Percentiles rank a stretch among this genome's conserved stretches.
These are phyloP conservation scores for Fulmarus glacialis DNA, from an alignment of 2,113 vertebrate species.

Conservation along the genomic window DNA sequence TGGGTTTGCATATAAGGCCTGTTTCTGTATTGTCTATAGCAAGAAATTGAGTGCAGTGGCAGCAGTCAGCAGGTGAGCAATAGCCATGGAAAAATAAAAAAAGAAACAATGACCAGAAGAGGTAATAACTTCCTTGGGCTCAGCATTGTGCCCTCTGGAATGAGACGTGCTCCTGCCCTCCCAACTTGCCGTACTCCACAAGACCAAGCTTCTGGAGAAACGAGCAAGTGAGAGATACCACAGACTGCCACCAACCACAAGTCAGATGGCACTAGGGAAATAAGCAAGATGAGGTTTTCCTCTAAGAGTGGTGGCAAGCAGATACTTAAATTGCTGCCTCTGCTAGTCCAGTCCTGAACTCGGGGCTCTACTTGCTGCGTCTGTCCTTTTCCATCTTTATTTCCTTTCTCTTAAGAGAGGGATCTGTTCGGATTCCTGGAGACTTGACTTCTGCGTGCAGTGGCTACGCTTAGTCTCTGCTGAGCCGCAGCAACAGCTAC, in stretches of 20 bases:
- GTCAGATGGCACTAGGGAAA: neutral
- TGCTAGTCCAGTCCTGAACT: neutral
- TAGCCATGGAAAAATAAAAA: neutral
- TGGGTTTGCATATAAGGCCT: neutral
- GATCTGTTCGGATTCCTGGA: neutral
- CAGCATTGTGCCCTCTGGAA: neutral
- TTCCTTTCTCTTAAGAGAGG: neutral
- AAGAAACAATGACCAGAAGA: neutral
- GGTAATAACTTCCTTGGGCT: neutral
- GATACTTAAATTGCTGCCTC: neutral
- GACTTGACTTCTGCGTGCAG: neutral
- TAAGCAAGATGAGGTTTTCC: neutral
- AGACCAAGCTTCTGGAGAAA: neutral
- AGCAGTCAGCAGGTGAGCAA: neutral
- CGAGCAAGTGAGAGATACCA: neutral
- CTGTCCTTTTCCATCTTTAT: neutral
- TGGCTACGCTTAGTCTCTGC: neutral
- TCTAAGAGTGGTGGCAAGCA: neutral
- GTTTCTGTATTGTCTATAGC: neutral
- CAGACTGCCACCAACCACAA: neutral
- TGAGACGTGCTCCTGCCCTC: neutral
- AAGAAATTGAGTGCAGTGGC: neutral
- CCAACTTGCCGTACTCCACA: rapidly evolving
- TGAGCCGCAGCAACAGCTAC: neutral
- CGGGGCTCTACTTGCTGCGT: neutral